A percentile compares a stretch with the other conserved stretches of the same genome.
These are phyloP conservation scores for Linepithema humile DNA, from an alignment of 1,140 invertebrate species.

Conservation along the genomic window DNA sequence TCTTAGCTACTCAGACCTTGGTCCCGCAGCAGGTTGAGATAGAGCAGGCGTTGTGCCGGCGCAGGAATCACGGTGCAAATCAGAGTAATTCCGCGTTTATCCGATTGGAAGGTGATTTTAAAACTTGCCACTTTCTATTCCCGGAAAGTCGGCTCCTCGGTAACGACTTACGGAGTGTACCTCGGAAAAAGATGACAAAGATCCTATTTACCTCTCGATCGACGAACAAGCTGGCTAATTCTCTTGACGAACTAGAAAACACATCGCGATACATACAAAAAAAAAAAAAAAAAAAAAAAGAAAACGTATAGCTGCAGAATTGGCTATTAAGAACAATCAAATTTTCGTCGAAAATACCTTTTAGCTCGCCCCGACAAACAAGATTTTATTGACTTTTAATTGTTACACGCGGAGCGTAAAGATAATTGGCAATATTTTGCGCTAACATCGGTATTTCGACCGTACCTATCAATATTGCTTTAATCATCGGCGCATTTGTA, in stretches of 20 bases:
- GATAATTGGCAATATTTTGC: conserved; percentile 59
- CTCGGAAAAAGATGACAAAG: conserved; percentile 39
- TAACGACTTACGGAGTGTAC: conserved; percentile 42
- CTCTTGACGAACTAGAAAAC: conserved; percentile 9
- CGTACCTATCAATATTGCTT: conserved; percentile 14
- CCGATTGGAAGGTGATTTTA: conserved; percentile 68
- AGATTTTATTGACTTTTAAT: conserved; percentile 61
- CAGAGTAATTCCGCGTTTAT: conserved; percentile 70
- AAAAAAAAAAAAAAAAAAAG: background rate
- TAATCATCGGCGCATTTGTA: conserved; percentile 27
- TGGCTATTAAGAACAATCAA: conserved; percentile 56
- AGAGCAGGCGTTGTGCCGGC: conserved; percentile 54
- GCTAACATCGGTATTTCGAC: conserved; percentile 53
- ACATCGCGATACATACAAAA: background rate
- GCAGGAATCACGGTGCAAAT: conserved; percentile 65
- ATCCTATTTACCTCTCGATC: conserved; percentile 35
- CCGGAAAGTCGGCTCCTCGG: conserved; percentile 46
- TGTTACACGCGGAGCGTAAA: conserved; percentile 50
- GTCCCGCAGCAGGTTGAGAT: conserved; percentile 49
- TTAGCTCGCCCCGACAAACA: conserved; percentile 36
- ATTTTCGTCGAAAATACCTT: conserved; percentile 55
- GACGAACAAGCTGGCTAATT: conserved; percentile 8
- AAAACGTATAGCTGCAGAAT: conserved; percentile 34
- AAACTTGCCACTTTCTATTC: conserved; percentile 68
- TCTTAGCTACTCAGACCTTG: conserved; percentile 61